These are phyloP conservation scores for Regulus satrapa DNA, from an alignment of 2,113 vertebrate species.

Conservation along the genomic window DNA sequence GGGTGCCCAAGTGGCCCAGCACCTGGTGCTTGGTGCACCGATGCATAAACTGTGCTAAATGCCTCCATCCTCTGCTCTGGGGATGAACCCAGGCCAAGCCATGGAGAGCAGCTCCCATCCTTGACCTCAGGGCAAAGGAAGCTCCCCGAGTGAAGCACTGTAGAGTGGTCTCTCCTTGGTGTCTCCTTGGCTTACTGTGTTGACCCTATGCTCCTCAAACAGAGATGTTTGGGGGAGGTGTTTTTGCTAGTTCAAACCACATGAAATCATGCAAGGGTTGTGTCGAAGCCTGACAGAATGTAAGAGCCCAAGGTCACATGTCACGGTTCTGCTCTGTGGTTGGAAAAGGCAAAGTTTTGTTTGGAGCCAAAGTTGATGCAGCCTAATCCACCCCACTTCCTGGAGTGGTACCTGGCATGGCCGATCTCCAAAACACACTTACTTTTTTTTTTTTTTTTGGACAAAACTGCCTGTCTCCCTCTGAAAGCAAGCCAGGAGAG, in stretches of 20 bases:
- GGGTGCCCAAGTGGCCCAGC: not conserved
- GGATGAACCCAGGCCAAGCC: not conserved
- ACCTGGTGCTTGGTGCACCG: accelerated
- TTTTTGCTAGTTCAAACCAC: not conserved
- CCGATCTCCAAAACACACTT: not conserved
- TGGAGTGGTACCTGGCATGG: not conserved
- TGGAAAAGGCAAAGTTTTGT: not conserved
- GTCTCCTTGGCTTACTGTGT: not conserved
- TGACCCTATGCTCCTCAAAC: not conserved
- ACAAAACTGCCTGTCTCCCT: not conserved
- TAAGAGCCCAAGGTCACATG: not conserved
- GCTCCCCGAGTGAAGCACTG: not conserved
- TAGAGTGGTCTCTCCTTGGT: not conserved
- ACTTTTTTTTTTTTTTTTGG: not conserved
- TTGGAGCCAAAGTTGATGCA: not conserved
- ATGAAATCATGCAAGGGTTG: not conserved
- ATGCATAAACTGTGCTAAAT: not conserved
- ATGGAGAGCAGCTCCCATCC: not conserved
- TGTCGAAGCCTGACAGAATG: not conserved
- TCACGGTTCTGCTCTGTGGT: not conserved
- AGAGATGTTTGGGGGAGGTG: not conserved
- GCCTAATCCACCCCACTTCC: not conserved
- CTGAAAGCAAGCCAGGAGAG: not conserved
- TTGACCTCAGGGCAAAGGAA: not conserved
- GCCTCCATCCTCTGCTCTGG: not conserved